Evolutionary conservation across 2,797 vertebrate genomes (phyloP).

Genomic region (Moxostoma hubbsi): DNA sequence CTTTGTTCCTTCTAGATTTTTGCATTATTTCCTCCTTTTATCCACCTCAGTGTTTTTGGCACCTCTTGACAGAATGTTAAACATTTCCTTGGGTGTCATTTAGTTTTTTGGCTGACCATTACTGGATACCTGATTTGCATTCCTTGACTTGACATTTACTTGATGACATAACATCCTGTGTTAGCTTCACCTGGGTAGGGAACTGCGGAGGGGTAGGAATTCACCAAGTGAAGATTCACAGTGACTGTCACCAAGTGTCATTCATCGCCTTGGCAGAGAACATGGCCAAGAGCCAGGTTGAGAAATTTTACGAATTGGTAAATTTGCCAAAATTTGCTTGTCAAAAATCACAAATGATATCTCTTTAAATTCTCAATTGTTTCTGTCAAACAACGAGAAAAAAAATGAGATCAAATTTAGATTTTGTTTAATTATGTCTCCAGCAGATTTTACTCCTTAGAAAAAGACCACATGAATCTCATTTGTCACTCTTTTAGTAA

Average conservation of each 20-base stretch:
- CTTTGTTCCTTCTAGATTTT: slow-evolving; percentile 5
- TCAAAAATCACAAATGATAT: not conserved
- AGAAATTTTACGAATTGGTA: slow-evolving; percentile 8
- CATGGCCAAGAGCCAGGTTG: slow-evolving; percentile 23
- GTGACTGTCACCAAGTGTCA: slow-evolving; percentile 42
- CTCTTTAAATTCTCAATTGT: not conserved
- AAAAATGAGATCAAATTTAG: no score
- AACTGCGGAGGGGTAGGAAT: slow-evolving; percentile 30
- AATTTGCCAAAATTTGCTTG: not conserved
- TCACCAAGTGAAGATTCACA: slow-evolving; percentile 24
- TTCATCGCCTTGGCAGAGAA: slow-evolving; percentile 25
- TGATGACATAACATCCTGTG: slow-evolving; percentile 50
- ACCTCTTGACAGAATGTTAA: slow-evolving; percentile 48
- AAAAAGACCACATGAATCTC: no score
- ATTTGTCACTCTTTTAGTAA: no score
- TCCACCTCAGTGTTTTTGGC: slow-evolving; percentile 37
- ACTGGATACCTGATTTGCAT: slow-evolving; percentile 43
- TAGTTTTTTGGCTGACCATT: slow-evolving; percentile 48
- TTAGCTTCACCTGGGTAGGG: slow-evolving; percentile 45
- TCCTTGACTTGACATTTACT: slow-evolving; percentile 42
- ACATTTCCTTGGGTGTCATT: slow-evolving; percentile 33
- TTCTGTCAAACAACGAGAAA: not conserved
- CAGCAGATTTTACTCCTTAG: no score
- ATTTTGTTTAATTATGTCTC: no score
- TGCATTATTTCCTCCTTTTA: slow-evolving; percentile 26